Base-by-base conservation (phyloP, 2,797 vertebrate genomes). In the Schizothorax lantsangensis region DNA sequence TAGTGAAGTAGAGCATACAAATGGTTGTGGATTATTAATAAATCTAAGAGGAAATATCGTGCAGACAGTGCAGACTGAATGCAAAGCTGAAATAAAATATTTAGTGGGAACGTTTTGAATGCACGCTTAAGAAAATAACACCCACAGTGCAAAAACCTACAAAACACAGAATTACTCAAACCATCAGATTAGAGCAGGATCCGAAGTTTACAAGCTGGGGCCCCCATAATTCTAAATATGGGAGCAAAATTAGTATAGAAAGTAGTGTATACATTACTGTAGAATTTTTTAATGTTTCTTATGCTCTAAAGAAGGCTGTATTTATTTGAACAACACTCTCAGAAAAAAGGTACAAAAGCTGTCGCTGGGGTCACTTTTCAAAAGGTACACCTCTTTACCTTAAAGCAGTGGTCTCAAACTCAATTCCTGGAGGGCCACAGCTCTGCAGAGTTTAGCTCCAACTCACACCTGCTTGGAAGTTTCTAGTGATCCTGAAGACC, bases 21-120 rank as follows among this genome's bases (percentile, higher is more conserved):
- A 80, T 52, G 36, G 54, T 57, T 78, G 81, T 85, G 43, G 78
- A 85, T 89, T 84, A 85, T 89, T 89, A 82, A 89, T 87, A 66
- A 21, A 33, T 40, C 30, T 6, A 47, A 66, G 54, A 73, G 45
- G 36, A 62, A 75, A 64, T 64, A 75, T 21, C 9, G 9, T 33
- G 40, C 81, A 77, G 72, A 69, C 49, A 17, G 15, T 54, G 36
- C 84, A 78, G 66, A 52, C 64, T 57, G 38, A n/a, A 66, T 23
- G 19, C 84, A 84, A 9, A 47, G 30, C 36, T 38, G 45, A 43
- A 79, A 89, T 89, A 5, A 89, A 89, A 86, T 86, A 89, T 88
- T 86, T 62, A 88, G 52, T 36, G 73, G 47, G 79, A 23, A 71
- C 23, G 19, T 73, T 79, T 81, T 52, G 19, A 71, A 79, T 10